phyloP scores from a whole-genome alignment of 2,113 vertebrate genomes.

The Herpailurus yagouaroundi region DNA sequence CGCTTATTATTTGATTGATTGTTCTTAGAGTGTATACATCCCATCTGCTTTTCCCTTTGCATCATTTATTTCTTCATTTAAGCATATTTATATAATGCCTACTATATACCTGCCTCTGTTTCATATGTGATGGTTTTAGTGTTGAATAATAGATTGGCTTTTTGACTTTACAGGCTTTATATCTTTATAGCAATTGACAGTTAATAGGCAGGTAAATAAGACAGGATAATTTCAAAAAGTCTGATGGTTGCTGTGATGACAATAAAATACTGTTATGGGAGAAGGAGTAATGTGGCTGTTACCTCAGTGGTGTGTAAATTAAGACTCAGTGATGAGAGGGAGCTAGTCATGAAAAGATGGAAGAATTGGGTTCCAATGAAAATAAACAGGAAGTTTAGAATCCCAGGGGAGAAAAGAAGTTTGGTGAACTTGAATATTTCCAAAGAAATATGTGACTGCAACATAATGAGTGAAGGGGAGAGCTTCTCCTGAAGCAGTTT shows the following conservation, averaged over 20 bases:
- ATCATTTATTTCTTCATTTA: not conserved
- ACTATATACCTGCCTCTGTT: not conserved
- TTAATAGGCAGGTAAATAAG: not conserved
- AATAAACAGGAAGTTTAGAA: not conserved
- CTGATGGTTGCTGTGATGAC: not conserved
- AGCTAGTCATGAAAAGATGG: not conserved
- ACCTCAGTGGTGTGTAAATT: not conserved
- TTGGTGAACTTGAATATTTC: not conserved
- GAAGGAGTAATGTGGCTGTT: not conserved
- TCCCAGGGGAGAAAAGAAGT: not conserved
- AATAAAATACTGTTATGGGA: not conserved
- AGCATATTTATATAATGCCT: not conserved
- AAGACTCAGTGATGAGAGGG: not conserved
- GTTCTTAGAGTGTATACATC: not conserved
- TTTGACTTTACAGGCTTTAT: not conserved
- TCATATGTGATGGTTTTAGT: not conserved
- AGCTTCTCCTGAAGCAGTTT: not conserved
- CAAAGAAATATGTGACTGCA: not conserved
- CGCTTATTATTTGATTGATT: not conserved
- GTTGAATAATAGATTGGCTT: not conserved
- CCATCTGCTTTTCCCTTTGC: not conserved
- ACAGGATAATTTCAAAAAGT: not conserved
- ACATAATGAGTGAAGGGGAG: not conserved
- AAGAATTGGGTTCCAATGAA: not conserved
- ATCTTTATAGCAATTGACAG: not conserved